Percentiles rank a stretch among this genome's conserved stretches.
Evolutionary conservation across 1,140 invertebrate species (phyloP).

Genomic region (Apis dorsata): DNA sequence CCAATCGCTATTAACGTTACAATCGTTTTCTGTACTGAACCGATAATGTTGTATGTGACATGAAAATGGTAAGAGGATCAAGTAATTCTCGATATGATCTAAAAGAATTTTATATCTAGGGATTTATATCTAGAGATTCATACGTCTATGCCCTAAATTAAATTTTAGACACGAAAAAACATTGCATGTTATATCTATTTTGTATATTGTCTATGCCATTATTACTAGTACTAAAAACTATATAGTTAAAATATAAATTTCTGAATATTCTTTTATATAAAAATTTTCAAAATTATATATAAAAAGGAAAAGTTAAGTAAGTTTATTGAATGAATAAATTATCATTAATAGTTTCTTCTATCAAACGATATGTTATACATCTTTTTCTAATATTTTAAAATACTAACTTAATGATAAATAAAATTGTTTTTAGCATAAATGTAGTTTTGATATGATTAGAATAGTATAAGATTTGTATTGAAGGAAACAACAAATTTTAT

Average conservation of each 20-base stretch:
- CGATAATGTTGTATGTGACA: too few species aligned
- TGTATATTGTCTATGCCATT: background rate
- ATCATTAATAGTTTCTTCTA: background rate
- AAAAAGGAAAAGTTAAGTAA: background rate
- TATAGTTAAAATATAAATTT: background rate
- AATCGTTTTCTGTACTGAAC: too few species aligned
- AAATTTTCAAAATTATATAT: background rate
- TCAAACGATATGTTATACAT: background rate
- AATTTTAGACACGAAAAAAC: too few species aligned
- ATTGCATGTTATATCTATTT: too few species aligned
- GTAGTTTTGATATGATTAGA: background rate
- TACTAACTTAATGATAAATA: background rate
- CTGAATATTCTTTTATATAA: background rate
- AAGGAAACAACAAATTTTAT: background rate
- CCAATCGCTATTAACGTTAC: too few species aligned
- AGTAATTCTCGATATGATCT: too few species aligned
- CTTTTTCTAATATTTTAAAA: background rate
- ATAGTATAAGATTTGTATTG: background rate
- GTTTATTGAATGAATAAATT: slow-evolving; percentile 20
- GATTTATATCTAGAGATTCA: too few species aligned
- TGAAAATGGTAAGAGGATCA: too few species aligned
- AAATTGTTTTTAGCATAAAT: background rate
- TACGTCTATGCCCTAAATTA: too few species aligned
- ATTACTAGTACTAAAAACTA: background rate
- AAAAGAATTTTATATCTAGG: too few species aligned